These are phyloP conservation scores for Limnephilus marmoratus DNA, from an alignment of 2,888 invertebrate genomes.

Conservation along the genomic window DNA sequence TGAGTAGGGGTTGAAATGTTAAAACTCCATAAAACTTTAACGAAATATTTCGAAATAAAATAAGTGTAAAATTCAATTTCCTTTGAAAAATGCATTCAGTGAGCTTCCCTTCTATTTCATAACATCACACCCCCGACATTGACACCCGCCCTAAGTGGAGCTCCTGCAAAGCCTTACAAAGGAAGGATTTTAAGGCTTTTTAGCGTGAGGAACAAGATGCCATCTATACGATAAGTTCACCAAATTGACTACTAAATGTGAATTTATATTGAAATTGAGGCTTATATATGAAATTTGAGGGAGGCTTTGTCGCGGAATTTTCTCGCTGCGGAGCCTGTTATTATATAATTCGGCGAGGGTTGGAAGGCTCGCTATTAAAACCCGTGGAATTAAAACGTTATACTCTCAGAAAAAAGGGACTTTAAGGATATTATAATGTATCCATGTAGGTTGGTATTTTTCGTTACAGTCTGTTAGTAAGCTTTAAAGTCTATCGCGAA, in stretches of 20 bases:
- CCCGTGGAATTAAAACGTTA: conserved; percentile 35
- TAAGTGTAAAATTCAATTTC: neutral
- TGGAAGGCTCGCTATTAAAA: conserved; percentile 13
- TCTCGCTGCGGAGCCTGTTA: conserved; percentile 48
- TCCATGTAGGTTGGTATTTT: conserved; percentile 10
- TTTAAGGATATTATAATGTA: conserved; percentile 28
- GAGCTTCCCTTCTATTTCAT: neutral
- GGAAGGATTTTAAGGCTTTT: conserved; percentile 25
- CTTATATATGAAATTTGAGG: conserved; percentile 58
- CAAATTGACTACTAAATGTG: conserved; percentile 63
- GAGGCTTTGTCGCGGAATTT: conserved; percentile 40
- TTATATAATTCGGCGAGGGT: conserved; percentile 23
- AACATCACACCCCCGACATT: neutral
- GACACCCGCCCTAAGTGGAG: conserved; percentile 27
- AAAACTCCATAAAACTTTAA: neutral
- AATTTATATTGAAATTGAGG: conserved; percentile 64
- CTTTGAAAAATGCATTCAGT: neutral
- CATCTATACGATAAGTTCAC: conserved; percentile 56
- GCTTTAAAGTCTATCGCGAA: neutral
- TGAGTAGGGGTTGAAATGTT: neutral
- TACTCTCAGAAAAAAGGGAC: conserved; percentile 16
- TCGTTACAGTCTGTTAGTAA: neutral
- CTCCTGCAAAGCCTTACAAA: conserved; percentile 19
- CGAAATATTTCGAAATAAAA: neutral
- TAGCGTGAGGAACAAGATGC: conserved; percentile 53